A percentile compares a stretch with the other conserved stretches of the same genome.
Evolutionary conservation across 1,140 invertebrate genomes (phyloP).

Genomic region (Ceratina japonica): DNA sequence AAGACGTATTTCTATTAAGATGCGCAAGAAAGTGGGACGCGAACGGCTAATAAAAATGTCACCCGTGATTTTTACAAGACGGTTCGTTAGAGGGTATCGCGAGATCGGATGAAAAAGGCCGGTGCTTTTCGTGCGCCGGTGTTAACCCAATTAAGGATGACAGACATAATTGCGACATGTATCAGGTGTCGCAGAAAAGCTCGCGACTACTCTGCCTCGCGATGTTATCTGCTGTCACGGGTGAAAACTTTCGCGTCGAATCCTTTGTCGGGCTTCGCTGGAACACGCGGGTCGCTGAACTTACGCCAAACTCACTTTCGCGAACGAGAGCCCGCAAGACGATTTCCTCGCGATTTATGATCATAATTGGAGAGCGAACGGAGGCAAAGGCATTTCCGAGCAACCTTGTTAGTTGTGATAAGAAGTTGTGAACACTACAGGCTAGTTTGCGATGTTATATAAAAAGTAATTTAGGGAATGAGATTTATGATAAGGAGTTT

Average conservation of each 20-base stretch:
- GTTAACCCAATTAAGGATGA: slow-evolving; percentile 35
- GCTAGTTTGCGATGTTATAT: no score
- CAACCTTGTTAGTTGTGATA: not conserved
- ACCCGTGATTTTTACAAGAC: not conserved
- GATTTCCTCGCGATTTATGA: not conserved
- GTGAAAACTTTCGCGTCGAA: not conserved
- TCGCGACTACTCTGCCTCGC: not conserved
- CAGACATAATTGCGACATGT: slow-evolving; percentile 16
- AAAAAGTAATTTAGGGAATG: no score
- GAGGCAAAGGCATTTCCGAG: not conserved
- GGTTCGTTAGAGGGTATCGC: slow-evolving; percentile 11
- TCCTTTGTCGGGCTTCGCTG: slow-evolving; percentile 25
- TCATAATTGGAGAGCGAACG: not conserved
- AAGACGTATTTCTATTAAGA: no score
- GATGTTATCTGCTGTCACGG: slow-evolving; percentile 8
- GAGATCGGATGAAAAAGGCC: slow-evolving; percentile 6
- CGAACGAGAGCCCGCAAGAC: not conserved
- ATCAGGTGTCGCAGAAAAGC: slow-evolving; percentile 34
- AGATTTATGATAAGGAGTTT: no score
- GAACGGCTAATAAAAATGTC: not conserved
- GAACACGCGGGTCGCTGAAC: not conserved
- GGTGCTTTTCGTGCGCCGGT: not conserved
- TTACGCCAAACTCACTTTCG: not conserved
- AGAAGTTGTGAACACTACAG: no score
- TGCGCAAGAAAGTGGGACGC: no score